These are phyloP conservation scores for Epistrophe eligans DNA, from an alignment of 2,888 invertebrate species.

Conservation along the genomic window DNA sequence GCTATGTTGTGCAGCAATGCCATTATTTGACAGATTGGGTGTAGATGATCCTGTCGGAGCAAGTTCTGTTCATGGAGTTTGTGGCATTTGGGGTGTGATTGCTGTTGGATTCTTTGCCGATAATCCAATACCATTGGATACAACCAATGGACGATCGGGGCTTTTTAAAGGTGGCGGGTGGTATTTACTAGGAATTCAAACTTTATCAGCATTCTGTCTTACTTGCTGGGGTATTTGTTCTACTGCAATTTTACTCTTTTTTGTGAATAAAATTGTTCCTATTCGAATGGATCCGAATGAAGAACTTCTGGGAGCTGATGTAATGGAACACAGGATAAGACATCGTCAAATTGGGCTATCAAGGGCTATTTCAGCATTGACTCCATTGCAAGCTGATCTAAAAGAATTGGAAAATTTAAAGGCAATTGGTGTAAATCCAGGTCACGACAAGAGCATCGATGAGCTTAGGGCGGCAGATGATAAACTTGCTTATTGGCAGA, in stretches of 20 bases:
- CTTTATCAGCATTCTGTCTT: constrained; percentile 90
- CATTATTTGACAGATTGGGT: constrained; percentile 90
- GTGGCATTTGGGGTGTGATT: constrained; percentile 88
- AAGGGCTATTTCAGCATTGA: constrained; percentile 89
- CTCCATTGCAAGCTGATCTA: constrained; percentile 86
- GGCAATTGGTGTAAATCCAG: constrained; percentile 88
- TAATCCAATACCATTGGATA: constrained; percentile 91
- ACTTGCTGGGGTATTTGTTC: constrained; percentile 89
- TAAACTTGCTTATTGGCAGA: constrained; percentile 82
- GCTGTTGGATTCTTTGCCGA: constrained; percentile 96
- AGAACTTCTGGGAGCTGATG: constrained; percentile 94
- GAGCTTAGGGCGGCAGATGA: constrained; percentile 82
- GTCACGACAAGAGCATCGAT: constrained; percentile 83
- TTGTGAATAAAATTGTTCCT: constrained; percentile 90
- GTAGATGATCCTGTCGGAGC: constrained; percentile 96
- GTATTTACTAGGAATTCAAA: constrained; percentile 94
- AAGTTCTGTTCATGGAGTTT: constrained; percentile 94
- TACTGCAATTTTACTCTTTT: constrained; percentile 90
- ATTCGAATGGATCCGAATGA: constrained; percentile 95
- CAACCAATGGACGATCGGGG: constrained; percentile 91
- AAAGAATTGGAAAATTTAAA: constrained; percentile 80
- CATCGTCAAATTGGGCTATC: constrained; percentile 89
- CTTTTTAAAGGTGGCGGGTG: constrained; percentile 94
- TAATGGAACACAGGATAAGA: constrained; percentile 93
- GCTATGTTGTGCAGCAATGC: constrained; percentile 89